Conservation (phyloP, 2,113 vertebrate species). For the Cryptotis parvus region DNA sequence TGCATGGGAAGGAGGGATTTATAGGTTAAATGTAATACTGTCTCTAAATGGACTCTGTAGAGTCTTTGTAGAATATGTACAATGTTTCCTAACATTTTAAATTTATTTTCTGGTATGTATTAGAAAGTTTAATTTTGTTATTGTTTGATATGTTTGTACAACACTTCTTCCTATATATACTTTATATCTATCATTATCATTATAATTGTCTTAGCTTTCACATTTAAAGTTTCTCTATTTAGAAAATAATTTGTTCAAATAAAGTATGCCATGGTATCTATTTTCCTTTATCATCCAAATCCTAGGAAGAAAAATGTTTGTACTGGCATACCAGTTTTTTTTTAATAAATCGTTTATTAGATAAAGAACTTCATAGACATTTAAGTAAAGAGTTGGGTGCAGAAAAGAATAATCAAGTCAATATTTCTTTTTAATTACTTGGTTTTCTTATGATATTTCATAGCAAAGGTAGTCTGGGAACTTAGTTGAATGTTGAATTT, state of each 20-base stretch:
- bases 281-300: constrained; percentile 5
- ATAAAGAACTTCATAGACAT: background rate
- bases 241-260: background rate
- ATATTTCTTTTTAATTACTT: no score
- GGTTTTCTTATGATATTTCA: background rate
- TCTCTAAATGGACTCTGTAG: background rate
- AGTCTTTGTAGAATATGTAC: background rate
- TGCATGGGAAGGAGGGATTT: background rate
- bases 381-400: constrained; percentile 45
- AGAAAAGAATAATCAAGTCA: no score
- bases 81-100: constrained; percentile 25
- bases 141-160: background rate
- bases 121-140: constrained; percentile 18
- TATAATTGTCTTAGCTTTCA: constrained; percentile 52
- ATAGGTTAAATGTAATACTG: background rate
- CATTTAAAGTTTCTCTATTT: constrained; percentile 43
- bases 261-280: background rate
- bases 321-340: background rate
- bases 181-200: background rate
- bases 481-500: constrained; percentile 55
- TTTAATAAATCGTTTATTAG: constrained; percentile 23
- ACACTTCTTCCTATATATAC: background rate
- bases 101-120: constrained; percentile 10
- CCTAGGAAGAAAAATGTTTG: constrained; percentile 13
- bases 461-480: background rate